phyloP scores from a whole-genome alignment of 2,888 invertebrate genomes.

The Diploptera punctata region DNA sequence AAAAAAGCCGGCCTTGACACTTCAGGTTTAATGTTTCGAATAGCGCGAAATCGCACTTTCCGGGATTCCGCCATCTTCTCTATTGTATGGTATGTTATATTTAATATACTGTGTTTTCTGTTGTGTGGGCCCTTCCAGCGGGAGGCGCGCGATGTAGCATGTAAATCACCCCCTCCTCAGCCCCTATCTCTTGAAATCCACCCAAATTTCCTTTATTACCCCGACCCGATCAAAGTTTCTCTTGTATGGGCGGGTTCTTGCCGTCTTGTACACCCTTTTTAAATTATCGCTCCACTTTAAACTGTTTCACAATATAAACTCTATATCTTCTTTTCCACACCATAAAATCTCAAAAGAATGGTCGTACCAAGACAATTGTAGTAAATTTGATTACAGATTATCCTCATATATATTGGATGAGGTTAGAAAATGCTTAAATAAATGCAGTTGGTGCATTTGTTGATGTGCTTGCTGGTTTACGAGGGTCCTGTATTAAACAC shows the following conservation, averaged over 20 bases:
- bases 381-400: slow-evolving; percentile 52
- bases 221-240: slow-evolving; percentile 49
- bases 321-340: slow-evolving; percentile 52
- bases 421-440: slow-evolving; percentile 47
- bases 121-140: no score
- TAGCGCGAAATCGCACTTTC: no score
- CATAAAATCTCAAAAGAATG: slow-evolving; percentile 50
- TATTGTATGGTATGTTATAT: no score
- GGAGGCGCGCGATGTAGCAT: not conserved
- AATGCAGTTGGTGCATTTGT: slow-evolving; percentile 48
- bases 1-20: no score
- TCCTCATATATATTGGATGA: slow-evolving; percentile 50
- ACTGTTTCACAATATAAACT: slow-evolving; percentile 51
- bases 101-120: no score
- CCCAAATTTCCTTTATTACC: slow-evolving; percentile 49
- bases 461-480: slow-evolving; percentile 36
- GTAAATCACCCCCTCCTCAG: slow-evolving; percentile 33
- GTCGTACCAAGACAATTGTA: slow-evolving; percentile 49
- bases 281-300: slow-evolving; percentile 48
- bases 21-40: no score
- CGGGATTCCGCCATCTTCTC: no score
- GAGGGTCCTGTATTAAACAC: not conserved
- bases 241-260: slow-evolving; percentile 30
- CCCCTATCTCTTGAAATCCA: slow-evolving; percentile 45
- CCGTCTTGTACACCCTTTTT: slow-evolving; percentile 46